phyloP scores from a whole-genome alignment of 1,140 invertebrate species.

The Diorhabda elongata region DNA sequence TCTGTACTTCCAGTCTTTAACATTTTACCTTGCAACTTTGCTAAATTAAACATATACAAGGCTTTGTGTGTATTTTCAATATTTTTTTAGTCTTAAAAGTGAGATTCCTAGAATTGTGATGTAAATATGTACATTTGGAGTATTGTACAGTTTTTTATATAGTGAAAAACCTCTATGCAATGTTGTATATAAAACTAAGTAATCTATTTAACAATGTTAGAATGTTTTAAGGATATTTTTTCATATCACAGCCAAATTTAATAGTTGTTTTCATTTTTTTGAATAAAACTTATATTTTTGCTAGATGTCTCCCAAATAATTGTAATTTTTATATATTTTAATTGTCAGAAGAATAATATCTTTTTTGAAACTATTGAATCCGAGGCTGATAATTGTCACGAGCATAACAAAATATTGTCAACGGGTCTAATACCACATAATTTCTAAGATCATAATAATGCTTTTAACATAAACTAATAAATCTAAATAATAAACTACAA shows the following conservation, averaged over 20 bases:
- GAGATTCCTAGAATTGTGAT: constrained; percentile 1
- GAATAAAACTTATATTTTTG: background rate
- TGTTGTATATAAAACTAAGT: constrained; percentile 11
- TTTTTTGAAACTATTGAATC: no score
- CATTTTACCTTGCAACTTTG: background rate
- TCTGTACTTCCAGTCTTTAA: background rate
- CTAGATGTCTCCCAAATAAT: background rate
- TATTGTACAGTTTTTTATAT: constrained; percentile 19
- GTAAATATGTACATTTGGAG: constrained; percentile 16
- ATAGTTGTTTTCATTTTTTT: constrained; percentile 5
- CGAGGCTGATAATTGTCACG: no score
- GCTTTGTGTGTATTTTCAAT: background rate
- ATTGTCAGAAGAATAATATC: no score
- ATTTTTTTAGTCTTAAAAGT: background rate
- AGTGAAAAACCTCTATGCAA: constrained; percentile 11
- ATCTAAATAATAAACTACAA: no score
- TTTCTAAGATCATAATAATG: background rate
- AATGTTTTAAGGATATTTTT: constrained; percentile 16
- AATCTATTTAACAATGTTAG: constrained; percentile 14
- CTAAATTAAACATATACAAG: background rate
- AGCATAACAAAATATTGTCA: no score
- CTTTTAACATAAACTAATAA: background rate
- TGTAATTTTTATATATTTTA: background rate
- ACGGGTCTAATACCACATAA: background rate
- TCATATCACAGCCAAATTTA: constrained; percentile 10